Percentiles rank a stretch among this genome's conserved stretches.
Evolutionary conservation across 1,140 invertebrate genomes (phyloP).

Genomic region (Coenobita brevimanus): DNA sequence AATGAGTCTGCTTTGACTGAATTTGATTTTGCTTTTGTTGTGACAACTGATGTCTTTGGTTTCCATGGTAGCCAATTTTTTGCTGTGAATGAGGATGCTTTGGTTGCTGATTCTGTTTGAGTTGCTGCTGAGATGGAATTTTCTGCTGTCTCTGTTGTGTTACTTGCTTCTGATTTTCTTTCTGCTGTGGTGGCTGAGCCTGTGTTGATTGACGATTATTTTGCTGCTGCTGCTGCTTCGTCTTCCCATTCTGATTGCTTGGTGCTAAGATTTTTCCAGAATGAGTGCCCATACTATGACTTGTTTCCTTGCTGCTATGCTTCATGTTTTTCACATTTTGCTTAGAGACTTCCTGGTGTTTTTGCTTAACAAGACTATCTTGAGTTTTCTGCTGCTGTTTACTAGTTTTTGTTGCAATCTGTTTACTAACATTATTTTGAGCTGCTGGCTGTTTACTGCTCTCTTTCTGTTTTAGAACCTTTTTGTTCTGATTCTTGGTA

Average conservation of each 20-base stretch:
- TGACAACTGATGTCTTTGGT: not conserved
- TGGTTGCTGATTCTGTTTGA: not conserved
- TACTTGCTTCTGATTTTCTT: not conserved
- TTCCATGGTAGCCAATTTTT: not conserved
- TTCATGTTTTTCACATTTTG: constrained; percentile 47
- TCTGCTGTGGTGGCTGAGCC: constrained; percentile 13
- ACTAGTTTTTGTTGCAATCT: constrained; percentile 12
- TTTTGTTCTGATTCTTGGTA: constrained; percentile 42
- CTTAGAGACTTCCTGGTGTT: constrained; percentile 9
- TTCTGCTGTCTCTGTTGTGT: constrained; percentile 9
- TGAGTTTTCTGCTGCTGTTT: constrained; percentile 9
- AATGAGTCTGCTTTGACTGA: not conserved
- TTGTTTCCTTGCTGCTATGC: constrained; percentile 17
- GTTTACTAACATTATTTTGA: not conserved
- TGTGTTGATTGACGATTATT: constrained; percentile 14
- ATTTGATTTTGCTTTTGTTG: not conserved
- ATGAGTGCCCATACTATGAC: constrained; percentile 14
- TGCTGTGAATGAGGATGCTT: constrained; percentile 10
- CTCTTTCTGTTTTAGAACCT: constrained; percentile 44
- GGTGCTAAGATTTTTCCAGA: not conserved
- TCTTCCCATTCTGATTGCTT: constrained; percentile 3
- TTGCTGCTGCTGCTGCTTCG: constrained; percentile 13
- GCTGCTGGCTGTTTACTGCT: constrained; percentile 17
- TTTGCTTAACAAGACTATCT: not conserved
- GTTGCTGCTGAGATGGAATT: constrained; percentile 15